These are phyloP conservation scores for Pseudomugil tenellus DNA, from an alignment of 2,797 vertebrate genomes.

Conservation along the genomic window DNA sequence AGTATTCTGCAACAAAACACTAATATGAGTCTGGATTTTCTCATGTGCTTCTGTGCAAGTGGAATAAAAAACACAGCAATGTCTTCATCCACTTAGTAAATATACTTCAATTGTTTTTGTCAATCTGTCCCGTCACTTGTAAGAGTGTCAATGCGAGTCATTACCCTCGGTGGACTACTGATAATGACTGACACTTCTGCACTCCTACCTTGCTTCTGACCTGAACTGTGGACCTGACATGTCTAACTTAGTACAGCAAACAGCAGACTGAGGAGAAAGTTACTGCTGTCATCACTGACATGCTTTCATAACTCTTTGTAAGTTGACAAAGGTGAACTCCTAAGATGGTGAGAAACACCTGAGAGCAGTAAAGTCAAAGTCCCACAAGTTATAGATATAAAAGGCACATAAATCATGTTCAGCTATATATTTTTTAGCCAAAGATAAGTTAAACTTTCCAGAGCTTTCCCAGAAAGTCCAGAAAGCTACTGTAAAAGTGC, in stretches of 20 bases:
- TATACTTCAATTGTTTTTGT: not conserved
- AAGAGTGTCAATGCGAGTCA: not conserved
- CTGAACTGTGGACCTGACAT: slow-evolving; percentile 65
- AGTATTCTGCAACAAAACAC: slow-evolving; percentile 6
- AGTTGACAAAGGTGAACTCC: slow-evolving; percentile 7
- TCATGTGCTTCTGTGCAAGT: slow-evolving; percentile 23
- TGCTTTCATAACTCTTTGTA: slow-evolving; percentile 54
- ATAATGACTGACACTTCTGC: slow-evolving; percentile 44
- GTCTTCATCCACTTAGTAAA: not conserved
- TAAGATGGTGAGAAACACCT: slow-evolving; percentile 11
- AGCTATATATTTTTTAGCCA: not conserved
- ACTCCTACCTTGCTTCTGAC: slow-evolving; percentile 21
- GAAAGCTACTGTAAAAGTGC: not conserved
- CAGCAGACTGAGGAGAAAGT: slow-evolving; percentile 39
- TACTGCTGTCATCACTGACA: slow-evolving; percentile 39
- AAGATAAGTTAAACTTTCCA: not conserved
- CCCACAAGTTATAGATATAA: not conserved
- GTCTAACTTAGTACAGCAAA: not conserved
- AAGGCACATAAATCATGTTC: not conserved
- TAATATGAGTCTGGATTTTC: not conserved
- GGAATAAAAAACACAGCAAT: slow-evolving; percentile 31
- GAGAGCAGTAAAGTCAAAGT: slow-evolving; percentile 12
- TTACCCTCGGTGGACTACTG: slow-evolving; percentile 10
- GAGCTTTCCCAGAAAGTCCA: not conserved
- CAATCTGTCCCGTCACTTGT: not conserved